Percentiles rank a stretch among this genome's conserved stretches.
phyloP scores from a whole-genome alignment of 30 jellyfish, hydroid and myxozoan species.

The Hydra vulgaris region DNA sequence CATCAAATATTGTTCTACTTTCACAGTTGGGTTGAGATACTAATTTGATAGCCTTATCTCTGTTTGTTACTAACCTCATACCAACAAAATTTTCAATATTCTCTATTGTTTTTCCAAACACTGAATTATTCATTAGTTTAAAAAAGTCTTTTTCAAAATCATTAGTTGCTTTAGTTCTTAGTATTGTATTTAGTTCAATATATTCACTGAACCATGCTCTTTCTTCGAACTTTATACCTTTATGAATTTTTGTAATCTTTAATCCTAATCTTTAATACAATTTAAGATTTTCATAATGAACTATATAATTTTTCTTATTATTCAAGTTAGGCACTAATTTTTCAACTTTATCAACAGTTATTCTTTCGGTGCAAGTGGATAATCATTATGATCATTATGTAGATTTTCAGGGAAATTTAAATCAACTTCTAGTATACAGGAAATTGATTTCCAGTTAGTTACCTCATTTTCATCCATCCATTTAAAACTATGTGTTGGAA shows the following conservation, averaged over 20 bases:
- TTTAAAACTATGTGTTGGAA: conserved; percentile 44
- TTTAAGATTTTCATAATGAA: conserved; percentile 9
- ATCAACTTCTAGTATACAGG: conserved; percentile 24
- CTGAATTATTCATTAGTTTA: conserved; percentile 36
- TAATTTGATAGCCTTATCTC: background rate
- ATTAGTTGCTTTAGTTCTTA: conserved; percentile 14
- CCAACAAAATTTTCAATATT: conserved; percentile 8
- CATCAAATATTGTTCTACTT: conserved; percentile 3
- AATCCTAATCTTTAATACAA: conserved; percentile 1
- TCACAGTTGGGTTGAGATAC: conserved; percentile 7
- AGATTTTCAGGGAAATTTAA: conserved; percentile 19
- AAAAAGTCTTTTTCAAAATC: conserved; percentile 34
- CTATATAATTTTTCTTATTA: conserved; percentile 7
- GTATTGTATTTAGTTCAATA: conserved; percentile 4
- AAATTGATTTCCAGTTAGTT: background rate
- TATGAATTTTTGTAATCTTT: conserved; percentile 5
- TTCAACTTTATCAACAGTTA: conserved; percentile 13
- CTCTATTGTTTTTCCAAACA: conserved; percentile 43
- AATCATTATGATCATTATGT: conserved; percentile 8
- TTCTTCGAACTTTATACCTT: conserved; percentile 20
- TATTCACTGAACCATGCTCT: conserved; percentile 24
- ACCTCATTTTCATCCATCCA: conserved; percentile 17
- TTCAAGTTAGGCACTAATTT: conserved; percentile 23
- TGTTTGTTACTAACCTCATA: conserved; percentile 15
- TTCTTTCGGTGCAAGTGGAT: conserved; percentile 19